Evolutionary conservation across 2,113 vertebrate genomes (phyloP).

Genomic region (Xyliphius kryptos): DNA sequence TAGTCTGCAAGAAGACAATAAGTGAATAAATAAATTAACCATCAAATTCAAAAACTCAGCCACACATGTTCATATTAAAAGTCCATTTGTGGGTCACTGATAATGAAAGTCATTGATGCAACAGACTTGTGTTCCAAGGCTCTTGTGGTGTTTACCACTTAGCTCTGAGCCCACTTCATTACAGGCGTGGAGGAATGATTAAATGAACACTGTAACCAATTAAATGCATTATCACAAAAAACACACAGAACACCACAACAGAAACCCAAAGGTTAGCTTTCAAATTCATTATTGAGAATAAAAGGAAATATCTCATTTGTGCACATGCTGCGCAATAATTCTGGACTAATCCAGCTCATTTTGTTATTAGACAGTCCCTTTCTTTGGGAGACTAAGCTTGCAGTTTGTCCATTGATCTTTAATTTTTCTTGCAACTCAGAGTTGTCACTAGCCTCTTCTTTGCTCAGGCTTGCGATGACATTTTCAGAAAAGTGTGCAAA

Average conservation of each 20-base stretch:
- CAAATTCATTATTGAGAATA: neutral
- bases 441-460: too few relatives aligned
- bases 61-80: slow-evolving; percentile 34
- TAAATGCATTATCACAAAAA: slow-evolving; percentile 18
- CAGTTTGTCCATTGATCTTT: too few relatives aligned
- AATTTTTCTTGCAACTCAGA: too few relatives aligned
- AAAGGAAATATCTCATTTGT: neutral
- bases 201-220: slow-evolving; percentile 20
- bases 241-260: slow-evolving; percentile 7
- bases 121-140: neutral
- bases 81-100: slow-evolving; percentile 22
- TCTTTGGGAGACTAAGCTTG: too few relatives aligned
- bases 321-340: neutral
- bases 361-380: too few relatives aligned
- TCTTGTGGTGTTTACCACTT: slow-evolving; percentile 23
- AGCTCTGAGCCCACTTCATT: slow-evolving; percentile 24
- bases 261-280: slow-evolving; percentile 7
- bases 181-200: slow-evolving; percentile 26
- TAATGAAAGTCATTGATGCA: slow-evolving; percentile 34
- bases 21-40: slow-evolving; percentile 29
- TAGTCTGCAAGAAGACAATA: slow-evolving; percentile 38
- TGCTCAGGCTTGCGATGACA: too few relatives aligned
- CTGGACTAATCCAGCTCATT: too few relatives aligned
- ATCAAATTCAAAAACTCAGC: slow-evolving; percentile 8
- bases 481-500: too few relatives aligned